Evolutionary conservation across 2,797 vertebrate species (phyloP), one percentile per base, ranked within the genome.

Genomic region (Percopsis omiscomaycus): DNA sequence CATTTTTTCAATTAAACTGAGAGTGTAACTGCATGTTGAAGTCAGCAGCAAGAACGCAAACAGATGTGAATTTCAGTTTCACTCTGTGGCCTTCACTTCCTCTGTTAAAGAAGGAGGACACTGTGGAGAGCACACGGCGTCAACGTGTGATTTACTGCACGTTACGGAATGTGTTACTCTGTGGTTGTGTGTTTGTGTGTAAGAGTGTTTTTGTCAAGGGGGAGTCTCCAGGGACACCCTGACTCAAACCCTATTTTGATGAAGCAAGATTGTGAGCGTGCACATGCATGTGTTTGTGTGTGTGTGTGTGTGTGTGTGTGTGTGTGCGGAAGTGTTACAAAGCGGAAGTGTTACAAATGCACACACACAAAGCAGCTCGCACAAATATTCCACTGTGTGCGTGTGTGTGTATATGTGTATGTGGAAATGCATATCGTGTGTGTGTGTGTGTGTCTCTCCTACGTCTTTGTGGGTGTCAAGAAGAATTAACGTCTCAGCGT

Each of bases 201-300:
- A 51, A 5, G 32, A 73, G 66, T 57, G 44, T 45, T 84, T 78
- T 76, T 84, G 65, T 87, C 81, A 78, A 69, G 85, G 82, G 88
- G 91, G 88, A 91, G 89, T 88, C 90, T 91, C 89, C 84, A 92
- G 92, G 91, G 90, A 92, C 89, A 85, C 90, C 89, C 90, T 79
- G 15, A 28, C 10, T 11, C 11, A 11, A n/a, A 49, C 10, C 27
- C 48, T 48, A 50, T 50, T 62, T 69, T 37, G 37, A 37, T 37
- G 27, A 57, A 14, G 11, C 50, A 45, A 11, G 47, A 55, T 16
- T 68, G 64, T 58, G 61, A 48, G 45, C 55, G 66, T 48, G 57
- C 68, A 66, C 55, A 59, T 49, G 64, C 10, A 29, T 71, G 68
- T 46, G 55, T 42, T 14, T 52, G 37, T 57, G 52, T 51, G 15